A percentile compares a stretch with the other conserved stretches of the same genome.
These are phyloP conservation scores for Pocillopora damicornis DNA, from an alignment of 64 coral and sea anemone species.

Conservation along the genomic window DNA sequence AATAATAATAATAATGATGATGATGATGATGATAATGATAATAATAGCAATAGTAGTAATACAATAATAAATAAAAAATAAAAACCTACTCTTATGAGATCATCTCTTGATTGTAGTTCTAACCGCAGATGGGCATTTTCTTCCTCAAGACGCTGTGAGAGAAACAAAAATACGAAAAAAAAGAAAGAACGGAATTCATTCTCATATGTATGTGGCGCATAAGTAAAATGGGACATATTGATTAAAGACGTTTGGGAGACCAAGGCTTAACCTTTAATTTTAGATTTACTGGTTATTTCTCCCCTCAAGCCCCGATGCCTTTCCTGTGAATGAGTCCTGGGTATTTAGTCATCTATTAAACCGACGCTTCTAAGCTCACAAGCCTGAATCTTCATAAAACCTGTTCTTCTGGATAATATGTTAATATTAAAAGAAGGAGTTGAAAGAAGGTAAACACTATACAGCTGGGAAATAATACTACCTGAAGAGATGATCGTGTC, in stretches of 20 bases:
- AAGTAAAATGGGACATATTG: not conserved
- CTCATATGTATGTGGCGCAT: not conserved
- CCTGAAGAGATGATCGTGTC: conserved; percentile 58
- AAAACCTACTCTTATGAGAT: conserved; percentile 67
- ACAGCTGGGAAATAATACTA: not conserved
- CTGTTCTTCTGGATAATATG: no score
- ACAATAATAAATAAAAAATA: not conserved
- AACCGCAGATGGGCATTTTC: conserved; percentile 52
- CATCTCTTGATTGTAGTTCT: conserved; percentile 79
- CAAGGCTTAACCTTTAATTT: no score
- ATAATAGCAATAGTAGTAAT: not conserved
- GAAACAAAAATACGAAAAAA: not conserved
- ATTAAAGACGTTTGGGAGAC: no score
- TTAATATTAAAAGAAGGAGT: not conserved
- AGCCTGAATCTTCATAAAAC: no score
- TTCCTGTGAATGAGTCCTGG: no score
- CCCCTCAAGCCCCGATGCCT: no score
- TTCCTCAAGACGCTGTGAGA: conserved; percentile 66
- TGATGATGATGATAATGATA: no score
- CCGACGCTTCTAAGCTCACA: no score
- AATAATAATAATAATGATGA: no score
- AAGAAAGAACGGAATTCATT: no score
- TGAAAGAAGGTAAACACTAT: not conserved
- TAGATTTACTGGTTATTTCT: no score
- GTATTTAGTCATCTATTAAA: no score